Conservation (phyloP, 2,113 vertebrate species). For the Pao palembangensis region DNA sequence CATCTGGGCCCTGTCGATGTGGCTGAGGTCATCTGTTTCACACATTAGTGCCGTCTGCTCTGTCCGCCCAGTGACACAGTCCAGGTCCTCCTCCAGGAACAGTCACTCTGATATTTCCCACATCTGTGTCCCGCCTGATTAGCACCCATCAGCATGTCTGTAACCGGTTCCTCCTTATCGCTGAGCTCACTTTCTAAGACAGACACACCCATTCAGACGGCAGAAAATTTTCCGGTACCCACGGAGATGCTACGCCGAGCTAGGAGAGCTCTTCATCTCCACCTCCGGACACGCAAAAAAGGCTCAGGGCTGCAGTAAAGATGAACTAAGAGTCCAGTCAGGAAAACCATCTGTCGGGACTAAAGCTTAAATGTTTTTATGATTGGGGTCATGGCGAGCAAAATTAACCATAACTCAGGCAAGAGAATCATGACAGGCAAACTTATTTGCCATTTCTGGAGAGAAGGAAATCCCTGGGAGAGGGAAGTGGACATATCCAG, state of each 20-base stretch:
- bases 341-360: not conserved
- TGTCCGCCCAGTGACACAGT: slow-evolving; percentile 50
- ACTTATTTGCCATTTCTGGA: slow-evolving; percentile 17
- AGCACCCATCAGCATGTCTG: slow-evolving; percentile 40
- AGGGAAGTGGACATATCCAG: slow-evolving; percentile 46
- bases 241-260: too few relatives aligned
- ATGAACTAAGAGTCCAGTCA: not conserved
- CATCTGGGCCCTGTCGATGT: slow-evolving; percentile 6
- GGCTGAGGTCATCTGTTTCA: slow-evolving; percentile 62
- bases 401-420: not conserved
- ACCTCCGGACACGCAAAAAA: too few relatives aligned
- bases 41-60: slow-evolving; percentile 52
- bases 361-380: not conserved
- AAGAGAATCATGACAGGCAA: slow-evolving; percentile 4
- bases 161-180: slow-evolving; percentile 50
- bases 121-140: slow-evolving; percentile 55
- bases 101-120: slow-evolving; percentile 42
- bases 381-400: not conserved
- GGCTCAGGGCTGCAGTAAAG: not conserved
- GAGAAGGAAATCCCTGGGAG: slow-evolving; percentile 6
- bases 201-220: too few relatives aligned
- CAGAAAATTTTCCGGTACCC: too few relatives aligned
- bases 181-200: slow-evolving; percentile 42
- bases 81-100: slow-evolving; percentile 52
- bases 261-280: not conserved